Evolutionary conservation across 2,888 invertebrate species (phyloP), one percentile per base, ranked within the genome.

Genomic region (Choristoneura rosaceana): DNA sequence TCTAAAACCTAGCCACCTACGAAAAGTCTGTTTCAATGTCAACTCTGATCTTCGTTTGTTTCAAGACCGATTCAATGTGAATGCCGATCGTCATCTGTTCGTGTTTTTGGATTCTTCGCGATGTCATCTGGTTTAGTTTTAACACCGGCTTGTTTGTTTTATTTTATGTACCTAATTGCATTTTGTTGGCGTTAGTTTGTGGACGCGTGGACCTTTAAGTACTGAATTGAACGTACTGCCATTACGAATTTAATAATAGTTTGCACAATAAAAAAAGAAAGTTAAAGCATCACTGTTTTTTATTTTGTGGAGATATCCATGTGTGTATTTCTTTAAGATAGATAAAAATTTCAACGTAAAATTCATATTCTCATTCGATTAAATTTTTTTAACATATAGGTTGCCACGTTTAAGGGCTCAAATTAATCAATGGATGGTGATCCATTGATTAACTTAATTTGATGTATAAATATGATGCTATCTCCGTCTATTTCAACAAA

Each of bases 171-270:
- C 70, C 70, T 63, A 69, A 65, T 61, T 73, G 70, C 70, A 71
- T 68, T 38, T 68, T 67, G 12, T 9, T 61, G 62, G 62, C 25
- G 50, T 61, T 25, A 45, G 61, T 43, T 47, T 15, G 38, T 62
- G 14, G 52, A 63, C 55, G 59, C 8, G 38, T 38, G n/a, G 61
- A 52, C 75, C 77, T 73, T 76, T 78, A 77, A 79, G 76, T 80
- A 79, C 78, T 63, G 67, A 61, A 71, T 62, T 61, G 66, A 55
- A 68, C 63, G 65, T 76, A 86, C 85, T 86, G 84, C 84, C 84
- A 76, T 70, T 74, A 79, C 85, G 86, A 87, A 87, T 87, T 87
- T 87, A 84, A 75, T 74, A 43, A 78, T 78, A 77, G 69, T 76
- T 55, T 69, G 76, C 80, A 67, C 75, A 81, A 79, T 79, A 76